Base-by-base conservation (phyloP, 2,888 invertebrate genomes). In the Adela reaumurella region DNA sequence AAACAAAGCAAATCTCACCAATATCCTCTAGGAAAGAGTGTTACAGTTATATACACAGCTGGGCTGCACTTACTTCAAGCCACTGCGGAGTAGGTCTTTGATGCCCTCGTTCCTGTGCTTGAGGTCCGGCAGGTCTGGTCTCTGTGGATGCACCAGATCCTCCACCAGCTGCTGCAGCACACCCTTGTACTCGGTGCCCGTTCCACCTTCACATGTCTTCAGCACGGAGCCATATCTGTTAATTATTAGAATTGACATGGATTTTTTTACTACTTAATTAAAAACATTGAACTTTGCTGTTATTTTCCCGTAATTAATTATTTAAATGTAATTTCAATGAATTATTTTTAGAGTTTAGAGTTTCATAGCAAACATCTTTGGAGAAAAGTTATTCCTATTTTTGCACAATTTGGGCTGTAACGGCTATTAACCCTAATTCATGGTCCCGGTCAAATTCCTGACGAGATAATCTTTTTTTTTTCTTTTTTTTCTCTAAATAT, bases 1-100 rank as follows among this genome's bases (percentile, higher is more conserved):
- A n/a, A n/a, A n/a, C n/a, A n/a, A 35, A n/a, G 10, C n/a, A 11
- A 35, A 10, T 35, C 19, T 43, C 10, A 3, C n/a, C 18, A 47
- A 35, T n/a, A 2, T n/a, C 3, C 19, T 24, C 28, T 24, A 24
- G 14, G 17, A 3, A 6, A 46, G 2, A 49, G 14, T 24, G 6
- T n/a, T n/a, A 20, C 19, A 2, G 5, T 45, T 47, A 28, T 19
- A 43, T 45, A 45, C n/a, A n/a, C n/a, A n/a, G n/a, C n/a, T n/a
- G n/a, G n/a, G n/a, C n/a, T n/a, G n/a, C 46, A 57, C 71, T 70
- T 66, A 87, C 88, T 83, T 85, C 48, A 88, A 81, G 3, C 87
- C 84, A 45, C 67, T 74, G 10, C 71, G 56, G 6, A 80, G 55
- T 1, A 79, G 55, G 29, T 85, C 82, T 57, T 86, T 87, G 41